A percentile compares a stretch with the other conserved stretches of the same genome.
phyloP scores from a whole-genome alignment of 2,797 vertebrate genomes.

The Telmatherina bonti region DNA sequence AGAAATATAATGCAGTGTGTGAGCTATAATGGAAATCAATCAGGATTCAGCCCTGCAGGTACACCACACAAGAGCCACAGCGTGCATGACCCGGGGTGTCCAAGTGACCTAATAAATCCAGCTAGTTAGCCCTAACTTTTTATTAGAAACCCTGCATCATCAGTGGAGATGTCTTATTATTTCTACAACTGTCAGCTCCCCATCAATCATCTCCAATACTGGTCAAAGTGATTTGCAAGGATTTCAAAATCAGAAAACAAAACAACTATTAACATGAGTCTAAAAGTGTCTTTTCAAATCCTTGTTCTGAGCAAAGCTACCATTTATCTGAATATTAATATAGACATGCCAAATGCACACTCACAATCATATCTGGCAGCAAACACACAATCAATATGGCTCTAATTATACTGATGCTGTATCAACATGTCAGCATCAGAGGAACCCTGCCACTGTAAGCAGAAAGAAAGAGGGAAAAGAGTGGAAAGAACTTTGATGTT shows the following conservation, averaged over 20 bases:
- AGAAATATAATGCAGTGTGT: constrained; percentile 46
- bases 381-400: constrained; percentile 49
- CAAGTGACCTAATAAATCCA: not conserved
- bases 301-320: not conserved
- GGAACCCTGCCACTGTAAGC: constrained; percentile 28
- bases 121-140: constrained; percentile 5
- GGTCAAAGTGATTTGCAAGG: constrained; percentile 4
- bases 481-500: constrained; percentile 45
- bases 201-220: constrained; percentile 20
- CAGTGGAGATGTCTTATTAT: constrained; percentile 40
- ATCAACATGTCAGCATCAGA: constrained; percentile 64
- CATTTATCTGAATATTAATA: constrained; percentile 7
- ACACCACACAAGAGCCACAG: constrained; percentile 25
- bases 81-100: not conserved
- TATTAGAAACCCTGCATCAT: constrained; percentile 37
- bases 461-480: constrained; percentile 15
- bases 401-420: constrained; percentile 67
- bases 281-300: not conserved
- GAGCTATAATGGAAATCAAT: constrained; percentile 62
- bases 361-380: constrained; percentile 55
- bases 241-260: not conserved
- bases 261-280: not conserved
- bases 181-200: constrained; percentile 1
- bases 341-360: constrained; percentile 4
- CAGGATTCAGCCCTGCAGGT: constrained; percentile 46